Evolutionary conservation across 2,888 invertebrate species (phyloP), one percentile per base, ranked within the genome.

Genomic region (Melangyna quadrimaculata): DNA sequence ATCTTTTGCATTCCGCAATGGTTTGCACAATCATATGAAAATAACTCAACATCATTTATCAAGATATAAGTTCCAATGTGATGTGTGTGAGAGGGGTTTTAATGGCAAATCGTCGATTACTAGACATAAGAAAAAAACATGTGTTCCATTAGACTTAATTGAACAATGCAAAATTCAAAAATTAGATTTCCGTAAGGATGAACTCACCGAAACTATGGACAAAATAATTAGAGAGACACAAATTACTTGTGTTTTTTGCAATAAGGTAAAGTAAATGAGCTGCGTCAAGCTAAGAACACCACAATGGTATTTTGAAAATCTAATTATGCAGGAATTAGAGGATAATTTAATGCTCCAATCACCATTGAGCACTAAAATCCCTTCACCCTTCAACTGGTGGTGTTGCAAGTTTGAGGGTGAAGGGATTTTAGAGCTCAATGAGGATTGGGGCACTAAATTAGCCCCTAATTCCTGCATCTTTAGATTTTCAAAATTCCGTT

Each of bases 201-300:
- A 55, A 55, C 14, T 55, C 3, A 17, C 1, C 1, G 17, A 3
- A 17, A 1, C 9, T 0, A n/a, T 14, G n/a, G 53, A 55, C 9
- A 29, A 29, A 17, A n/a, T 7, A 27, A 55, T 55, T 4, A n/a
- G 7, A 9, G 29, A 27, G 17, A 55, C 53, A 8, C 29, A 55
- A 17, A 4, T 17, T 5, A 17, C 29, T 10, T 55, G 53, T 29
- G 2, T 17, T 29, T 17, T 55, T 1, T 55, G 53, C 29, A 55
- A 55, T 1, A 17, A 55, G 17, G 53, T 55, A 55, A n/a, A 55
- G 53, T 55, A 14, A 6, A 17, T 43, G 6, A 27, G 6, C 6
- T 27, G 9, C 6, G 14, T n/a, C 7, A n/a, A 2, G 0, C n/a
- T 14, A 6, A 0, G 2, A 32, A 0, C 1, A 5, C 6, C 6